A percentile compares a stretch with the other conserved stretches of the same genome.
These are phyloP conservation scores for Dysmachus trigonus DNA, from an alignment of 2,888 invertebrate genomes.

Conservation along the genomic window DNA sequence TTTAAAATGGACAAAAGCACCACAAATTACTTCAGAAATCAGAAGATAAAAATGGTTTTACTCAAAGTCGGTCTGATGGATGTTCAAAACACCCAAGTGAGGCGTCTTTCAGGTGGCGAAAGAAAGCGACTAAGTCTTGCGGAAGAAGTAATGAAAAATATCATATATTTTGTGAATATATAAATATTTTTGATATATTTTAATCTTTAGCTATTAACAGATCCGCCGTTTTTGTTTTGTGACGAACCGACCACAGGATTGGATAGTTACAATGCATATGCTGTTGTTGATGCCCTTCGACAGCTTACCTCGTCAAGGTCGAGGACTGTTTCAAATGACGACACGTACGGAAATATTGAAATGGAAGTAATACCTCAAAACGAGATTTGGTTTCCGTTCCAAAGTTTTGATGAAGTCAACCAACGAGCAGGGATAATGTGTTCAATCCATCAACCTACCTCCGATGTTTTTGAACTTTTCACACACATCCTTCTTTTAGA, in stretches of 20 bases:
- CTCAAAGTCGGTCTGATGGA: slow-evolving; percentile 76
- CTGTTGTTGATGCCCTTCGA: slow-evolving; percentile 77
- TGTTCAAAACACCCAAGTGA: slow-evolving; percentile 76
- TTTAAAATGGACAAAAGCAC: slow-evolving; percentile 76
- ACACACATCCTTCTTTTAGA: slow-evolving; percentile 81
- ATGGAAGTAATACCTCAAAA: slow-evolving; percentile 56
- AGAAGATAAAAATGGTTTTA: slow-evolving; percentile 59
- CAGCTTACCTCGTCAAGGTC: slow-evolving; percentile 66
- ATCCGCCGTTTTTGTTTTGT: slow-evolving; percentile 89
- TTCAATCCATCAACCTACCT: slow-evolving; percentile 92
- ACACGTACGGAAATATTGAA: background rate
- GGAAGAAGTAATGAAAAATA: slow-evolving; percentile 76
- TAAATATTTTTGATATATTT: background rate
- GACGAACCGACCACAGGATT: slow-evolving; percentile 94
- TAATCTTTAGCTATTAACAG: slow-evolving; percentile 75
- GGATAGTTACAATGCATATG: slow-evolving; percentile 87
- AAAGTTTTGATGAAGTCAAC: background rate
- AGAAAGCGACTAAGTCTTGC: slow-evolving; percentile 86
- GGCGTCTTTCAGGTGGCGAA: slow-evolving; percentile 89
- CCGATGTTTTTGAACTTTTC: slow-evolving; percentile 84
- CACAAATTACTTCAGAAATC: slow-evolving; percentile 60
- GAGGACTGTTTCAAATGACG: too few species aligned
- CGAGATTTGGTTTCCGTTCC: slow-evolving; percentile 40
- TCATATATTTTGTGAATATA: background rate
- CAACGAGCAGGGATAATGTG: slow-evolving; percentile 77